These are phyloP conservation scores for Teleiodes luculella DNA, from an alignment of 2,888 invertebrate species.

Conservation along the genomic window DNA sequence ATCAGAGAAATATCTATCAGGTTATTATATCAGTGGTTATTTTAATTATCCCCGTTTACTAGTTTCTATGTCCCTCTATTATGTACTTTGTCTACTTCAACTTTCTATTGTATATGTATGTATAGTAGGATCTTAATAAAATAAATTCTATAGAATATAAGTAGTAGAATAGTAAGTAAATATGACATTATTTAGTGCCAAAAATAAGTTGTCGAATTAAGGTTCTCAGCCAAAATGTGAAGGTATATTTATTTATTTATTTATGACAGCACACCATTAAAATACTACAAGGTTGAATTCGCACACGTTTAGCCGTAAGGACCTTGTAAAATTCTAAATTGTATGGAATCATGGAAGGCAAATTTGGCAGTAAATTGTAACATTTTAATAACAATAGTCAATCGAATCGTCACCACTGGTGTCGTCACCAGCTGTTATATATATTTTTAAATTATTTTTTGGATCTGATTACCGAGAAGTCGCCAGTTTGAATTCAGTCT, in stretches of 20 bases:
- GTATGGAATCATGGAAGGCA: slow-evolving; percentile 26
- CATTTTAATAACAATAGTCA: neutral
- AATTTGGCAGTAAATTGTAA: slow-evolving; percentile 12
- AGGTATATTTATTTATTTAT: neutral
- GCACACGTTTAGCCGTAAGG: neutral
- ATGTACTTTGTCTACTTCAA: too few species aligned
- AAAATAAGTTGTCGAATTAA: neutral
- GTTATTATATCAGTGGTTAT: neutral
- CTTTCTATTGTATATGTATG: too few species aligned
- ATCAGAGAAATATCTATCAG: neutral
- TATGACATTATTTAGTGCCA: neutral
- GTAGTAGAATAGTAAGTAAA: too few species aligned
- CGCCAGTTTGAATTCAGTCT: too few species aligned
- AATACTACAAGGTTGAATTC: neutral
- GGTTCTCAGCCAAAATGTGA: neutral
- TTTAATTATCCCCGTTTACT: too few species aligned
- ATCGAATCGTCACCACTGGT: too few species aligned
- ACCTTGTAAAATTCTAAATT: neutral
- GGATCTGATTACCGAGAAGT: too few species aligned
- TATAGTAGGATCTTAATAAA: too few species aligned
- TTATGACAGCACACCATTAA: neutral
- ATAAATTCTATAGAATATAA: too few species aligned
- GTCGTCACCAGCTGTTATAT: too few species aligned
- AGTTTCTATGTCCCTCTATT: too few species aligned
- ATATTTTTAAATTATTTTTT: too few species aligned